A percentile compares a stretch with the other conserved stretches of the same genome.
These are phyloP conservation scores for Halcyon smyrnensis DNA, from an alignment of 2,797 vertebrate genomes.

Conservation along the genomic window DNA sequence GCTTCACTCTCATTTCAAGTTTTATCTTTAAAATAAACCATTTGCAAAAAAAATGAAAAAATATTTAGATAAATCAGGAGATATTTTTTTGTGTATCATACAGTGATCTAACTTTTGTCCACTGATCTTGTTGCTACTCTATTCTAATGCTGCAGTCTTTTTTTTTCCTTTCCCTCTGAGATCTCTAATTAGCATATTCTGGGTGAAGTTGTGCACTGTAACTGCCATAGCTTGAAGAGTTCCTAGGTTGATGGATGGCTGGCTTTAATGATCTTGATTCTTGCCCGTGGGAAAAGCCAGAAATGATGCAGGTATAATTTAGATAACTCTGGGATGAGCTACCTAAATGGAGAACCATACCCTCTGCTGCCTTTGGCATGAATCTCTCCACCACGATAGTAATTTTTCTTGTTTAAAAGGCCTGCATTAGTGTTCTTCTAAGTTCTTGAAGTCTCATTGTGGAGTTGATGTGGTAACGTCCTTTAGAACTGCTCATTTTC, in stretches of 20 bases:
- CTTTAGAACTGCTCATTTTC: neutral
- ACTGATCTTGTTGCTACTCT: neutral
- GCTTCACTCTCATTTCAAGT: neutral
- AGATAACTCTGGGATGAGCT: conserved; percentile 13
- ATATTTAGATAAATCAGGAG: neutral
- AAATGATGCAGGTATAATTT: conserved; percentile 36
- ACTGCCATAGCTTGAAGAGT: neutral
- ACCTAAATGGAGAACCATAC: conserved; percentile 22
- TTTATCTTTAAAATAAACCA: neutral
- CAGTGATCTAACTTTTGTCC: neutral
- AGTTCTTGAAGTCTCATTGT: neutral
- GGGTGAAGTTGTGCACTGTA: neutral
- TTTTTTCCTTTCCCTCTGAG: neutral
- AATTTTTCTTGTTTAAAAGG: conserved; percentile 13
- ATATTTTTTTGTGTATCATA: neutral
- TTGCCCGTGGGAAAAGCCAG: neutral
- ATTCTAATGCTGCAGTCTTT: neutral
- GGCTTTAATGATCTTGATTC: conserved; percentile 42
- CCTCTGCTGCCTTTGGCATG: neutral
- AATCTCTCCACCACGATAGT: neutral
- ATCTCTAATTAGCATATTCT: neutral
- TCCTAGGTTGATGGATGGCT: neutral
- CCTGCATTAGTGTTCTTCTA: neutral
- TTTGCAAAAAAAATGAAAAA: neutral
- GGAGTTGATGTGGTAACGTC: neutral